These are phyloP conservation scores for Nesidiocoris tenuis DNA, from an alignment of 2,888 invertebrate genomes.

Conservation along the genomic window DNA sequence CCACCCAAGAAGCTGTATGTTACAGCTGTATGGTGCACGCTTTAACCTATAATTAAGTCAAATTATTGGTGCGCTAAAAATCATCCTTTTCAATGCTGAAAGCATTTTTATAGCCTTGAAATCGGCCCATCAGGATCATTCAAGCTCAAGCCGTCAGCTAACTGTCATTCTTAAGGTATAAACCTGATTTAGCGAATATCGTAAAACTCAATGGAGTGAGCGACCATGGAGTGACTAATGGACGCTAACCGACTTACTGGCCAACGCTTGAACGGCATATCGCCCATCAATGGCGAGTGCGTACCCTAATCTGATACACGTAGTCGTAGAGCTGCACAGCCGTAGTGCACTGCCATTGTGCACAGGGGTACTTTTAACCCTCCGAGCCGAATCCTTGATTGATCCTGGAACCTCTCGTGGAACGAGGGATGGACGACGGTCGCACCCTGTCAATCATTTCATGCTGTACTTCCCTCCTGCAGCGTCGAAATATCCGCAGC, in stretches of 20 bases:
- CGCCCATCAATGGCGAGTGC: not conserved
- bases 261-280: not conserved
- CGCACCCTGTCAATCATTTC: not conserved
- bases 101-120: no score
- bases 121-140: no score
- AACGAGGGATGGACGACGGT: not conserved
- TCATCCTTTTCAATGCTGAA: no score
- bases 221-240: not conserved
- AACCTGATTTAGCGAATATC: not conserved
- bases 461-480: not conserved
- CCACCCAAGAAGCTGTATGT: no score
- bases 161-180: not conserved
- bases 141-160: no score
- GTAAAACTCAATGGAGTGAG: not conserved
- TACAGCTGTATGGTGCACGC: no score
- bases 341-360: not conserved
- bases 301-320: not conserved
- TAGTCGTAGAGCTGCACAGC: not conserved
- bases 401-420: not conserved
- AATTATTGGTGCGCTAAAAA: no score
- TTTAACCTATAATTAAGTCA: no score
- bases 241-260: not conserved
- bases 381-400: not conserved
- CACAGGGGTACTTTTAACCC: no score
- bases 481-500: not conserved